These are phyloP conservation scores for Eurois occulta DNA, from an alignment of 2,888 invertebrate species.

Conservation along the genomic window DNA sequence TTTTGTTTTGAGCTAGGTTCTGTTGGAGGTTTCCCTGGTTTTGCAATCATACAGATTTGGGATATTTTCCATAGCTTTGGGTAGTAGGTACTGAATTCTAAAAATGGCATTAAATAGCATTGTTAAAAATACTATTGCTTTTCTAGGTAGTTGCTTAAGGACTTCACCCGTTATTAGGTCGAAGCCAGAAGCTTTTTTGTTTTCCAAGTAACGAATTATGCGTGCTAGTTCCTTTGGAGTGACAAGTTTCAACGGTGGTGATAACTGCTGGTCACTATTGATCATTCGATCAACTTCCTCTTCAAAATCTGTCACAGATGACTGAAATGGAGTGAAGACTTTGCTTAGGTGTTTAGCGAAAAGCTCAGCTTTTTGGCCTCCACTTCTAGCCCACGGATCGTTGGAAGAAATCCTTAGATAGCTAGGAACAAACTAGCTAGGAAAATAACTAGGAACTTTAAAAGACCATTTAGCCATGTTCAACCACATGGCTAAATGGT, in stretches of 20 bases:
- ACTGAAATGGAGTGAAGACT: too few species aligned
- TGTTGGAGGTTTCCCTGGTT: not conserved
- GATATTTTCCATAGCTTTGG: constrained; percentile 3
- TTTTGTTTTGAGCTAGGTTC: not conserved
- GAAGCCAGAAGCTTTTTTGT: not conserved
- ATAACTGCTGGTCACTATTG: constrained; percentile 1
- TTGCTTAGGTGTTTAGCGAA: too few species aligned
- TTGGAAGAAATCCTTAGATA: too few species aligned
- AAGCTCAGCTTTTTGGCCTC: too few species aligned
- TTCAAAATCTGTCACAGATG: too few species aligned
- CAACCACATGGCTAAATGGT: too few species aligned
- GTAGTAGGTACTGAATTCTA: not conserved
- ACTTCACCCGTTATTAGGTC: not conserved
- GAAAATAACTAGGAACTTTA: too few species aligned
- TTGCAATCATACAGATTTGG: not conserved
- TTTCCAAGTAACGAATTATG: not conserved
- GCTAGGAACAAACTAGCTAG: too few species aligned
- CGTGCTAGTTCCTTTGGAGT: not conserved
- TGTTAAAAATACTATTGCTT: not conserved
- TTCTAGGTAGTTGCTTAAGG: not conserved
- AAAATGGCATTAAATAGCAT: too few species aligned
- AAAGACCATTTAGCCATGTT: too few species aligned
- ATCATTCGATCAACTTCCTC: not conserved
- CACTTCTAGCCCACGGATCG: too few species aligned
- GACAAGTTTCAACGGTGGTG: not conserved